Evolutionary conservation across 2,888 invertebrate genomes (phyloP).

Genomic region (Cistogaster globosa): DNA sequence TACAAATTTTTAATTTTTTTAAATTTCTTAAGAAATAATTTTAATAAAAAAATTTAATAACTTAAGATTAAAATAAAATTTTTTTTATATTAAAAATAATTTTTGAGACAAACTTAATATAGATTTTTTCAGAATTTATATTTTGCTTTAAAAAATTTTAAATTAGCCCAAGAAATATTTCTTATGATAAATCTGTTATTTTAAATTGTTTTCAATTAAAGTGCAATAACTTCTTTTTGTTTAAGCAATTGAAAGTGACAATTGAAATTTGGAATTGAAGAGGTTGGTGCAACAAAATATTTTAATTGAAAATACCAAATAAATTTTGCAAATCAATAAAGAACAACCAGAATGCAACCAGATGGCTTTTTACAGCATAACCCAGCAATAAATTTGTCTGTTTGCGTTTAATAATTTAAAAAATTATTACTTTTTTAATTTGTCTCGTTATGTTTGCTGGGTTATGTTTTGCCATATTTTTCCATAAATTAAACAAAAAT

Average conservation of each 20-base stretch:
- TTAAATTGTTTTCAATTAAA: background rate
- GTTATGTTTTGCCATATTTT: background rate
- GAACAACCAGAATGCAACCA: background rate
- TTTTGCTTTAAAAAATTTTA: constrained; percentile 19
- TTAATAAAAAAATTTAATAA: background rate
- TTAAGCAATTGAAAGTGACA: constrained; percentile 43
- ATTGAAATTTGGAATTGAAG: constrained; percentile 10
- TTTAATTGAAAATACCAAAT: background rate
- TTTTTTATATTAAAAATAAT: background rate
- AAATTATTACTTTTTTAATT: background rate
- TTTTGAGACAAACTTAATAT: no score
- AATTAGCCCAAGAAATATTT: background rate
- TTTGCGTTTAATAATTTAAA: background rate
- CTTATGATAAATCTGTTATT: background rate
- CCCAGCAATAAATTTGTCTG: no score
- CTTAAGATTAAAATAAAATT: background rate
- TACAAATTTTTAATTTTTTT: background rate
- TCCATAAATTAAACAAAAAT: constrained; percentile 4
- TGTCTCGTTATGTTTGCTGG: background rate
- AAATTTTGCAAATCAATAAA: constrained; percentile 9
- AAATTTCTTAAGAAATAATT: background rate
- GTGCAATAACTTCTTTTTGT: background rate
- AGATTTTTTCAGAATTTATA: background rate
- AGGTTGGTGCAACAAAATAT: background rate
- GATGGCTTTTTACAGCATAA: background rate